These are phyloP conservation scores for Cirrhinus molitorella DNA, from an alignment of 2,797 vertebrate species.

Conservation along the genomic window DNA sequence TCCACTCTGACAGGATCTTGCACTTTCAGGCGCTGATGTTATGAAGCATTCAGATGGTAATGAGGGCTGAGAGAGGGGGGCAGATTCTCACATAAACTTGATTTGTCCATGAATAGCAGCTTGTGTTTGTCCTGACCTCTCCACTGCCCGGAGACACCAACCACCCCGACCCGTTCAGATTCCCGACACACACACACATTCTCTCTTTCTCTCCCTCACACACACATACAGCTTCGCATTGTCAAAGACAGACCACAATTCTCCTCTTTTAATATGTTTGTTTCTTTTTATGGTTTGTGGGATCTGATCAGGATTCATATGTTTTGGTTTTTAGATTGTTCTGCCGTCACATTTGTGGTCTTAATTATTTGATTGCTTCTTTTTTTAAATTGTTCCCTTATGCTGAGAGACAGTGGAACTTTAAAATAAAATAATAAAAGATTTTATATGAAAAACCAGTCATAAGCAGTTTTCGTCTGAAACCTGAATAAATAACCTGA, in stretches of 20 bases:
- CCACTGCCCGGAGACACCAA: constrained; percentile 86
- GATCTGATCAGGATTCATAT: neutral
- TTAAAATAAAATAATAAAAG: neutral
- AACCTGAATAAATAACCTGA: too few species aligned
- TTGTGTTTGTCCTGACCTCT: constrained; percentile 96
- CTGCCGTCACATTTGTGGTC: neutral
- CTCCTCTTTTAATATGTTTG: constrained; percentile 40
- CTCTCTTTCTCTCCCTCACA: constrained; percentile 67
- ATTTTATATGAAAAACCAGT: neutral
- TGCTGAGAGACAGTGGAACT: neutral
- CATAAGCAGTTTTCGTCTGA: too few species aligned
- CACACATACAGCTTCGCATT: constrained; percentile 41
- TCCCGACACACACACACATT: constrained; percentile 82
- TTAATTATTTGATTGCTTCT: neutral
- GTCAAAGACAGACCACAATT: constrained; percentile 59
- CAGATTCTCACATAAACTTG: constrained; percentile 99
- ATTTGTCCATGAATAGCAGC: constrained; percentile 96
- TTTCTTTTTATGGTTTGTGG: constrained; percentile 29
- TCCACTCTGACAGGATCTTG: constrained; percentile 87
- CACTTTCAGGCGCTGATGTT: constrained; percentile 90
- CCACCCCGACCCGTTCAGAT: constrained; percentile 79
- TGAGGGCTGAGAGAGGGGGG: constrained; percentile 89
- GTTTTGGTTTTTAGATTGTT: neutral
- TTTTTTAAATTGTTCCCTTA: neutral
- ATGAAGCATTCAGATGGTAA: constrained; percentile 99